Conservation (phyloP, 2,113 vertebrate genomes). For the Neomonachus schauinslandi region DNA sequence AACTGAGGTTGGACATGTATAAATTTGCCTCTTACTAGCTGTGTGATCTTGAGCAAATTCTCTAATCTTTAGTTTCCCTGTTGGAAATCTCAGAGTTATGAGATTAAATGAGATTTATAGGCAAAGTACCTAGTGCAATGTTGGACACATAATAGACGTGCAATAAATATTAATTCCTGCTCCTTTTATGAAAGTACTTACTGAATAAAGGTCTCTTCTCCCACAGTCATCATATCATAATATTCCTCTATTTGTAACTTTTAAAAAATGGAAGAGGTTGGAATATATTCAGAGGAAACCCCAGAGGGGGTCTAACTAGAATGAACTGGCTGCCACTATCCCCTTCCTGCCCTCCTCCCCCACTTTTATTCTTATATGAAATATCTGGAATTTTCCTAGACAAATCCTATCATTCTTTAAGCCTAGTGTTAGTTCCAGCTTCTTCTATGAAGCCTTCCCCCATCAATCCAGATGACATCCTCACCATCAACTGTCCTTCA, state of each 20-base stretch:
- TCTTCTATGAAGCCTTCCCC: neutral
- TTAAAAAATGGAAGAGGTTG: neutral
- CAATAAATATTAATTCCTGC: conserved; percentile 35
- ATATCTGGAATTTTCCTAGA: conserved; percentile 24
- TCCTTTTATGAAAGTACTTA: conserved; percentile 31
- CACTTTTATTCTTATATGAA: conserved; percentile 21
- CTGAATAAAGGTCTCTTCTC: neutral
- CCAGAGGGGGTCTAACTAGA: neutral
- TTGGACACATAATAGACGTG: conserved; percentile 3
- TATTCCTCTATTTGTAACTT: conserved; percentile 10
- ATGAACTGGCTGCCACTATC: neutral
- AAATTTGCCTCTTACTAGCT: conserved; percentile 42
- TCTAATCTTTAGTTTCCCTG: conserved; percentile 36
- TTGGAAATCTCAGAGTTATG: conserved; percentile 3
- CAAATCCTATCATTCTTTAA: conserved; percentile 37
- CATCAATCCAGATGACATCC: neutral
- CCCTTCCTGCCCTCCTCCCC: neutral
- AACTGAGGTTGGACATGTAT: neutral
- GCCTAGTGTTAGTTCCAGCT: neutral
- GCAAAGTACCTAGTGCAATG: conserved; percentile 8
- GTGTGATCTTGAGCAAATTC: conserved; percentile 46
- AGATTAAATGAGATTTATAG: conserved; percentile 32
- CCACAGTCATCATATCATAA: neutral
- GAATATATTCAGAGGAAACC: neutral
- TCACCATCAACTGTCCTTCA: neutral